phyloP scores from a whole-genome alignment of 1,140 invertebrate species.

The Amphibalanus amphitrite region DNA sequence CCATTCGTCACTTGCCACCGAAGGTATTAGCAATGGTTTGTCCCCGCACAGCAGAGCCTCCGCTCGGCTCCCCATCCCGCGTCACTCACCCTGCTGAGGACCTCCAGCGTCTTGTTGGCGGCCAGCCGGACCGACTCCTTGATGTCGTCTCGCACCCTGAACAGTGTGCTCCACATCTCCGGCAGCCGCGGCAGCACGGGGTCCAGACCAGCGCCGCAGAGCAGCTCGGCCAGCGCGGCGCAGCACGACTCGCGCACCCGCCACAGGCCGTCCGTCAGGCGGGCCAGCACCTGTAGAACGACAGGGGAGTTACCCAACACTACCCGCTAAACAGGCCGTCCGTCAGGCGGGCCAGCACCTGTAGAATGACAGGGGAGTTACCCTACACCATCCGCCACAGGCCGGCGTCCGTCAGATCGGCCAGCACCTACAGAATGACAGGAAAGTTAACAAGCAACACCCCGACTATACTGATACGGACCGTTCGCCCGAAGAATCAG shows the following conservation, averaged over 20 bases:
- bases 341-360: neutral
- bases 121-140: conserved; percentile 69
- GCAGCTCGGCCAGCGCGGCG: conserved; percentile 61
- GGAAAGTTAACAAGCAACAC: too few species aligned
- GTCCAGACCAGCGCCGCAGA: conserved; percentile 40
- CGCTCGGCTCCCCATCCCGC: too few species aligned
- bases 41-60: too few species aligned
- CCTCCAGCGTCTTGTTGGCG: conserved; percentile 53
- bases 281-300: conserved; percentile 29
- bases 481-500: too few species aligned
- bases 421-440: neutral
- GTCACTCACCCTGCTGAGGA: conserved; percentile 52
- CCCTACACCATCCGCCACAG: neutral
- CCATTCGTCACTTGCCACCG: too few species aligned
- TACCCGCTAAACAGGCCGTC: too few species aligned
- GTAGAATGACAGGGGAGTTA: neutral
- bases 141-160: conserved; percentile 83
- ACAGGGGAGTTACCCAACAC: neutral
- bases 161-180: conserved; percentile 61
- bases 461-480: too few species aligned
- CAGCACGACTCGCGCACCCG: conserved; percentile 78
- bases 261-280: conserved; percentile 69
- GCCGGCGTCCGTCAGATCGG: too few species aligned
- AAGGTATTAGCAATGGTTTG: too few species aligned
- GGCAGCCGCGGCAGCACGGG: conserved; percentile 36